phyloP scores from a whole-genome alignment of 92 coral and sea anemone genomes.

The Parazoanthus darwini region DNA sequence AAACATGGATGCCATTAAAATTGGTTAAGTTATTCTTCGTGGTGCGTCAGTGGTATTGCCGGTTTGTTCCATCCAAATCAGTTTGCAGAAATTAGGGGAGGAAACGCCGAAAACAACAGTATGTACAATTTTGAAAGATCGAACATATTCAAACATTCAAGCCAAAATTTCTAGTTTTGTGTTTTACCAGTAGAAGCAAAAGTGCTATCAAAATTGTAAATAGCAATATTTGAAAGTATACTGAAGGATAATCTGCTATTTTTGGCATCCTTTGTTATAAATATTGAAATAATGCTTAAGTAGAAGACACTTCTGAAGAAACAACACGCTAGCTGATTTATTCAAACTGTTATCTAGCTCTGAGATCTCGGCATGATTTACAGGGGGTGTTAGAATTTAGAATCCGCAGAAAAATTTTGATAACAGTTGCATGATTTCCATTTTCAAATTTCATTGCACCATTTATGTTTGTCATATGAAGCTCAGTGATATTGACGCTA shows the following conservation, averaged over 20 bases:
- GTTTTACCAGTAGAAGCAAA: background rate
- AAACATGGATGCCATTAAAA: no score
- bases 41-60: no score
- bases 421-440: no score
- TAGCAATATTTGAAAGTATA: background rate
- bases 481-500: background rate
- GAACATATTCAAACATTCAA: background rate
- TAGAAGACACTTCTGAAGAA: background rate
- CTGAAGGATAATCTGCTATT: background rate
- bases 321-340: background rate
- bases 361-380: background rate
- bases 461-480: background rate
- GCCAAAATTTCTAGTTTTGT: background rate
- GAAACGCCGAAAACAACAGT: no score
- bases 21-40: no score
- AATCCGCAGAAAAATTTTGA: background rate
- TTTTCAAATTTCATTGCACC: background rate
- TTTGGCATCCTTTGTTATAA: conserved; percentile 10
- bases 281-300: background rate
- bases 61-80: no score
- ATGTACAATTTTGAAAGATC: no score
- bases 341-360: background rate
- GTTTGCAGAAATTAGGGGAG: no score
- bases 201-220: background rate
- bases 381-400: background rate